These are phyloP conservation scores for Lasioglossum malachurum DNA, from an alignment of 2,888 invertebrate species.

Conservation along the genomic window DNA sequence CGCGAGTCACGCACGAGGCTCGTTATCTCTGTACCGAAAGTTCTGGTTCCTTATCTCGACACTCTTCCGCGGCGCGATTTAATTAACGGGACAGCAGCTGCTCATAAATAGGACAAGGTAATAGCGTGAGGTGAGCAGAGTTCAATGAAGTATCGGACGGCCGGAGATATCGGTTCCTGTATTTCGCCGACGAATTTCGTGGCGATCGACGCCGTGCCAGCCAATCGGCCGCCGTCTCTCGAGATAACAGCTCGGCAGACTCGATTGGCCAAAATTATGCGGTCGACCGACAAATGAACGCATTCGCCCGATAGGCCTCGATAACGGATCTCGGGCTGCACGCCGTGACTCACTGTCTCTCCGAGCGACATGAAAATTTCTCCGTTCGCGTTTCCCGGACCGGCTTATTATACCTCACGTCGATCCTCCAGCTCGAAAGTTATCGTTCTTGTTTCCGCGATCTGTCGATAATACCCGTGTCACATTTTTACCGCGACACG, in stretches of 20 bases:
- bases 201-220: not conserved
- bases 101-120: conserved; percentile 32
- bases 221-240: conserved; percentile 41
- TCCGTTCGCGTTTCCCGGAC: not conserved
- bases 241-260: conserved; percentile 40
- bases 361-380: conserved; percentile 16
- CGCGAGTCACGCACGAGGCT: not conserved
- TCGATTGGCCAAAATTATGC: conserved; percentile 50
- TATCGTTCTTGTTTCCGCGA: conserved; percentile 16
- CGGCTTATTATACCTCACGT: not conserved
- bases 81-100: conserved; percentile 34
- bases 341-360: not conserved
- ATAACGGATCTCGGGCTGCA: conserved; percentile 16
- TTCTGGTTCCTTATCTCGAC: conserved; percentile 27
- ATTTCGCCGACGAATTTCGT: conserved; percentile 36
- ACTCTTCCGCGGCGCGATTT: conserved; percentile 27
- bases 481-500: not conserved
- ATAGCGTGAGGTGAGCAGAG: conserved; percentile 3
- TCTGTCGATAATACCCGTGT: conserved; percentile 11
- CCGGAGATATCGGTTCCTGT: conserved; percentile 20
- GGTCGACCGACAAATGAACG: conserved; percentile 31
- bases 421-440: not conserved
- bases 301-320: conserved; percentile 17
- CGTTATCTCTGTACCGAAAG: conserved; percentile 11
- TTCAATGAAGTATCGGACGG: conserved; percentile 14